These are phyloP conservation scores for Urechis unicinctus DNA, from an alignment of 2,888 invertebrate genomes.

Conservation along the genomic window DNA sequence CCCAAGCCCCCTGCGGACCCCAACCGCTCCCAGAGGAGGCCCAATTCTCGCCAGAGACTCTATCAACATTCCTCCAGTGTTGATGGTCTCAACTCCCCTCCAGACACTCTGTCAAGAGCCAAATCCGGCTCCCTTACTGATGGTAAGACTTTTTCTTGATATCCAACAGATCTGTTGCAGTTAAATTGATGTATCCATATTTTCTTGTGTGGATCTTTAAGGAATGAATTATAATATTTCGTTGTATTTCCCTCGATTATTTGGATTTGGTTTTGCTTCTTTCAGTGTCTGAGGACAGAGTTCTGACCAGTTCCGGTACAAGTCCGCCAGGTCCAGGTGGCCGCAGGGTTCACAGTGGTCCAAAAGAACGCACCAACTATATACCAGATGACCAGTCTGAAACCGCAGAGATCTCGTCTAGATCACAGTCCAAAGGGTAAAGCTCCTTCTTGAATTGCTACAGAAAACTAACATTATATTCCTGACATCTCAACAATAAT, in stretches of 20 bases:
- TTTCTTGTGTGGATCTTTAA: no score
- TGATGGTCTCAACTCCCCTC: slow-evolving; percentile 15
- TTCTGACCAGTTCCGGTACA: neutral
- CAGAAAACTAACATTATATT: no score
- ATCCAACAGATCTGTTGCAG: no score
- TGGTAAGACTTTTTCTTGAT: slow-evolving; percentile 1
- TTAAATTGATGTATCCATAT: neutral
- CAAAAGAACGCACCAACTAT: slow-evolving; percentile 32
- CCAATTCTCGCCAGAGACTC: slow-evolving; percentile 21
- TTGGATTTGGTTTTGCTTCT: no score
- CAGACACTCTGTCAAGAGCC: neutral
- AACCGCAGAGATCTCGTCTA: no score
- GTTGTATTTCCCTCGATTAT: no score
- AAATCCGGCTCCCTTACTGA: slow-evolving; percentile 9
- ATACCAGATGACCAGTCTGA: neutral
- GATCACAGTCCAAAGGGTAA: no score
- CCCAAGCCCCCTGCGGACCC: slow-evolving; percentile 43
- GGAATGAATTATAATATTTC: no score
- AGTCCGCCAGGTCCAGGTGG: neutral
- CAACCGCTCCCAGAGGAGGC: slow-evolving; percentile 28
- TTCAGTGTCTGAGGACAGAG: no score
- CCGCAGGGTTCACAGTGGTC: slow-evolving; percentile 32
- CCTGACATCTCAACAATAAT: no score
- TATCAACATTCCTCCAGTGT: slow-evolving; percentile 25
- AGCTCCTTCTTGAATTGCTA: no score